Base-by-base conservation (phyloP, 2,888 invertebrate species). In the Tenthredo distinguenda region DNA sequence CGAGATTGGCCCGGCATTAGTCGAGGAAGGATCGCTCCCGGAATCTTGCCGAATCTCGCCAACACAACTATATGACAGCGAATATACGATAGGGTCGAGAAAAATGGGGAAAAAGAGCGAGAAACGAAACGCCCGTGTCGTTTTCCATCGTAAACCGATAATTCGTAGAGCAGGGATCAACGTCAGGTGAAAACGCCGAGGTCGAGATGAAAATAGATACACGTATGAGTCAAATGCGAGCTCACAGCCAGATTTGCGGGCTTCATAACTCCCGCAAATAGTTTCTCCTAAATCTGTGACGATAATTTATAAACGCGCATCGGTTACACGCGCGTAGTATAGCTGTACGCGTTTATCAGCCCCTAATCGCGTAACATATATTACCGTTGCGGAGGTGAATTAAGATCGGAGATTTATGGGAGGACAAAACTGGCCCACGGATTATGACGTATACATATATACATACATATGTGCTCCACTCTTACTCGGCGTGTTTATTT, bases 371-470 rank as follows among this genome's bases (percentile, higher is more conserved):
- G 43, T 74, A 43, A 74, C 10, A 37, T 74, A 74, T 74, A 43
- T 74, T 74, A 74, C 43, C 7, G 72, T 47, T 47, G 12, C 47
- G 12, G 47, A 43, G 21, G 77, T 15, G 77, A 77, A 77, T 77
- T 77, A 50, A 77, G 50, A 77, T 55, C 77, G 77, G 50, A 31
- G 77, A 77, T 77, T 77, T 55, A 77, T 77, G 34, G 55, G 31
- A 18, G 77, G 50, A 55, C 77, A 50, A 77, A 77, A 77, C 77
- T 77, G 40, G 55, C 18, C 31, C 31, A 34, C 50, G 34, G 77
- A 77, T 77, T 77, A 77, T 77, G 72, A 77, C 10, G 50, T 50
- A 55, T 71, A 2, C 47, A 5, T 3, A 37, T 3, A 37, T 37
- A 26, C 26, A 26, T 1, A 26, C 1, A 26, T 10, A 43, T 43